A percentile compares a stretch with the other conserved stretches of the same genome.
Evolutionary conservation across 1,140 invertebrate species (phyloP).

Genomic region (Thereuonema tuberculata): DNA sequence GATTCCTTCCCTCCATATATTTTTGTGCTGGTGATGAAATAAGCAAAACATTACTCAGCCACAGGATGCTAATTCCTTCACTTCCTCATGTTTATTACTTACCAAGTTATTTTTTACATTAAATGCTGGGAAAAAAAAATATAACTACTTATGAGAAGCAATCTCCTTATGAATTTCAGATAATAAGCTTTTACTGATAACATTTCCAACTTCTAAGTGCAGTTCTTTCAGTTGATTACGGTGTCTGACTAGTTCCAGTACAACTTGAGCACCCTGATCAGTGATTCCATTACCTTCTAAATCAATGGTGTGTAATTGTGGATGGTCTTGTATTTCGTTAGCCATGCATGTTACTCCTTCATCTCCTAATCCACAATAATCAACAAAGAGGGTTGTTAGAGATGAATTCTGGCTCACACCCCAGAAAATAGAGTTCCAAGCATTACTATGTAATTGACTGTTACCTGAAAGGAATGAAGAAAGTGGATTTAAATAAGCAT

Average conservation of each 20-base stretch:
- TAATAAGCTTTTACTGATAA: background rate
- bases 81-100: too few species aligned
- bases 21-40: too few species aligned
- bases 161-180: too few species aligned
- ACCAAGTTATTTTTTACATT: too few species aligned
- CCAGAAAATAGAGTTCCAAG: conserved; percentile 3
- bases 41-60: too few species aligned
- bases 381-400: background rate
- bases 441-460: background rate
- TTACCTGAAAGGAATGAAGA: conserved; percentile 3
- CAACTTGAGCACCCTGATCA: background rate
- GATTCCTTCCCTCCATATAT: too few species aligned
- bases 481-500: background rate
- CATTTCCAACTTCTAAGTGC: background rate
- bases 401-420: background rate
- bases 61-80: too few species aligned
- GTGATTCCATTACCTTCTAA: conserved; percentile 1
- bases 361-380: conserved; percentile 4
- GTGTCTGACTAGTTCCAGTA: background rate
- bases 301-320: background rate
- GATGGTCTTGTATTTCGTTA: background rate
- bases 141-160: too few species aligned
- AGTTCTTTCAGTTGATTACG: background rate
- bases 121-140: too few species aligned
- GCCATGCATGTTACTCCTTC: background rate